Conservation (phyloP, 2,888 invertebrate species). For the Ommatoiulus sabulosus region DNA sequence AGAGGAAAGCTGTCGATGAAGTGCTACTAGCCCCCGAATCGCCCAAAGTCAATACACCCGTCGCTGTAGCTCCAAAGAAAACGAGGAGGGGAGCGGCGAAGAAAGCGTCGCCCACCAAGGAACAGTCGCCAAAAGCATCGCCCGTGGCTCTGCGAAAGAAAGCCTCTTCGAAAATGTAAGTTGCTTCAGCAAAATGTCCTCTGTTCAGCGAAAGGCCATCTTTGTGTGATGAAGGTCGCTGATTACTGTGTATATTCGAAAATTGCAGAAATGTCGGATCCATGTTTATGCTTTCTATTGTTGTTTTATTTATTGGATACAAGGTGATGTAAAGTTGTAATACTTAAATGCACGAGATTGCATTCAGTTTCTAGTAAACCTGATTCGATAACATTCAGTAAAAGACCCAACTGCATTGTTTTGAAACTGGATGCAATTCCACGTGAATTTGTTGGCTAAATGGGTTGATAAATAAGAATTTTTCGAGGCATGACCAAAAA, state of each 20-base stretch:
- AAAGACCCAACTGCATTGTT: too few species aligned
- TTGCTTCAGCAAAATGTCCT: not conserved
- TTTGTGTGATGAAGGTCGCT: not conserved
- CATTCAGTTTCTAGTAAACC: not conserved
- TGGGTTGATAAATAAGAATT: too few species aligned
- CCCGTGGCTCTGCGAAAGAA: not conserved
- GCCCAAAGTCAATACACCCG: not conserved
- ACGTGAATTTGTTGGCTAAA: too few species aligned
- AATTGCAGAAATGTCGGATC: constrained; percentile 22
- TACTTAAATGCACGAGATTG: not conserved
- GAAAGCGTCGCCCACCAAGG: not conserved
- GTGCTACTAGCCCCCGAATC: not conserved
- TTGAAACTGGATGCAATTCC: too few species aligned
- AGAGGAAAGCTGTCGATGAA: not conserved
- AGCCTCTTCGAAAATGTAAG: not conserved
- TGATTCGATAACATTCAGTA: not conserved
- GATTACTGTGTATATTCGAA: not conserved
- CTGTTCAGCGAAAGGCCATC: too few species aligned
- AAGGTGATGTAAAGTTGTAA: not conserved
- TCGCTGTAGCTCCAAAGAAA: not conserved
- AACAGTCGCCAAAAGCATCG: not conserved
- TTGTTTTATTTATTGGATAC: constrained; percentile 2
- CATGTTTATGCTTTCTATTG: constrained; percentile 8
- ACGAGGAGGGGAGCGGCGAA: not conserved
- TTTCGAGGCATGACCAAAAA: too few species aligned